Base-by-base conservation (phyloP, 2,113 vertebrate species). In the Cathartes aura region DNA sequence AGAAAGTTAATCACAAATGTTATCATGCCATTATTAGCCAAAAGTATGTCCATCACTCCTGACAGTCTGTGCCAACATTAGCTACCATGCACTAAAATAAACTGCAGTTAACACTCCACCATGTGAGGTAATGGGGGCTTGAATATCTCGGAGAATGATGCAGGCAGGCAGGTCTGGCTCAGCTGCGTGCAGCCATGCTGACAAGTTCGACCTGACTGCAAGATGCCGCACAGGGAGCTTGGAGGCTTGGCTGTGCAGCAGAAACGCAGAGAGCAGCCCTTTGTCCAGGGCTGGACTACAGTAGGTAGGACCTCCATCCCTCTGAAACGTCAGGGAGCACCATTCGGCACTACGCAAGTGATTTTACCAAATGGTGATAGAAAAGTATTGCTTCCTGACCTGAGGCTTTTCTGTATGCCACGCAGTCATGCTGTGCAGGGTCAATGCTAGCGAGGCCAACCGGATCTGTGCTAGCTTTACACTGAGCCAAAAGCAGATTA, bases 311-410 rank as follows among this genome's bases (percentile, higher is more conserved):
- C 9, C 10, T 29, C 15, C 21, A 6, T 52, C 20, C 11, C 22
- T 32, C 59, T 32, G 12, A 58, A 62, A 74, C 3, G 1, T 2
- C 7, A 22, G 9, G 34, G 12, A 62, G 21, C 1, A 1, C 40
- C 23, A 9, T 6, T 6, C 0, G 0, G 48, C 4, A 15, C 18
- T 11, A 13, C 0, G 0, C 15, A 38, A 20, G 26, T 12, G 14
- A 56, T 40, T 47, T 9, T 47, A 64, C 15, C 1, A 1, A 74
- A 48, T 0, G 0, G 17, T 9, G 30, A 29, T 1, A 26, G 22
- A 70, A 8, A 66, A 62, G 12, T 2, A 20, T 6, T 74, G n/a
- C 32, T 63, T 30, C 38, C 38, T 2, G 1, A 30, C 2, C 7
- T 27, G 24, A 43, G 3, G 6, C 20, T 59, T 45, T 83, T n/a